A percentile compares a stretch with the other conserved stretches of the same genome.
phyloP scores from a whole-genome alignment of 2,113 vertebrate genomes.

The Bubalus kerabau region DNA sequence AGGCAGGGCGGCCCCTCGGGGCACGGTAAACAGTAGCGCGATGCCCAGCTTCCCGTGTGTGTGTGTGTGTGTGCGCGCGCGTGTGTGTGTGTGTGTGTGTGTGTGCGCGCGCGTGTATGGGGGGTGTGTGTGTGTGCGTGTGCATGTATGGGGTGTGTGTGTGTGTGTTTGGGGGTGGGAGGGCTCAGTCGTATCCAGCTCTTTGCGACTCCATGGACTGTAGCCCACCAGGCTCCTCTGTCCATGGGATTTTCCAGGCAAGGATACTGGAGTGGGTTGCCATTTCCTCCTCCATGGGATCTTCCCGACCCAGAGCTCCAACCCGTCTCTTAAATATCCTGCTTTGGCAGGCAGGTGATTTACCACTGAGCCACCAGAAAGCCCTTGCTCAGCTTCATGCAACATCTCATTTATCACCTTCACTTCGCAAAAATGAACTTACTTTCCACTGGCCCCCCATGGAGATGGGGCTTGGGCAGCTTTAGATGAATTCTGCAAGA shows the following conservation, averaged over 20 bases:
- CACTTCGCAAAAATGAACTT: conserved; percentile 73
- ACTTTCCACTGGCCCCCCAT: conserved; percentile 91
- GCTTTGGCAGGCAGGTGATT: background rate
- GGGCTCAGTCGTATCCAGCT: background rate
- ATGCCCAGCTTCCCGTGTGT: background rate
- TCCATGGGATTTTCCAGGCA: background rate
- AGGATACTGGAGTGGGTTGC: background rate
- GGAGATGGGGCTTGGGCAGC: conserved; percentile 84
- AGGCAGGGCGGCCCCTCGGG: background rate
- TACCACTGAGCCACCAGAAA: background rate
- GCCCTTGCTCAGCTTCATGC: background rate
- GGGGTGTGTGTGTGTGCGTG: background rate
- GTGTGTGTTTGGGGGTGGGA: too few relatives aligned
- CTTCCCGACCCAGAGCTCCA: background rate
- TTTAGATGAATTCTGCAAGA: conserved; percentile 91
- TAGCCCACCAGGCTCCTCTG: background rate
- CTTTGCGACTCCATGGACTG: background rate
- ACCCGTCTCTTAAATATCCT: background rate
- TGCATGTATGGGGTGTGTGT: background rate
- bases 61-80: background rate
- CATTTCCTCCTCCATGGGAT: background rate
- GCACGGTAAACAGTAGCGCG: background rate
- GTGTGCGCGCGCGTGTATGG: fast-evolving
- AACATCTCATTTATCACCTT: background rate
- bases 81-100: background rate